Evolutionary conservation across 2,113 vertebrate genomes (phyloP).

Genomic region (Sterrhoptilus dennistouni): DNA sequence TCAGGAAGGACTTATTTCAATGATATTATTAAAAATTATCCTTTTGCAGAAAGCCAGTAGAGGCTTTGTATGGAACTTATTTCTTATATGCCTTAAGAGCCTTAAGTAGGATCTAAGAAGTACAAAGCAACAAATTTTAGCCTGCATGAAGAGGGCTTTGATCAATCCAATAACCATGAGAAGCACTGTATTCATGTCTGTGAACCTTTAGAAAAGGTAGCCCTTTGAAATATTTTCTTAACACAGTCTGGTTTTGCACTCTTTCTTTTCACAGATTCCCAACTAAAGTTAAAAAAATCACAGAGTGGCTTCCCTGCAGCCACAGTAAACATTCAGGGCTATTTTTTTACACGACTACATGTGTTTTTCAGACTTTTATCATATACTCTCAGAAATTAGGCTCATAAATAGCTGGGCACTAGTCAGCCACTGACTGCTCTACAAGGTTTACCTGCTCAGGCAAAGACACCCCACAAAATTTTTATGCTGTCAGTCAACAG

Average conservation of each 20-base stretch:
- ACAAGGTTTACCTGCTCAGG: neutral
- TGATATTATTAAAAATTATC: neutral
- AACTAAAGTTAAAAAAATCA: neutral
- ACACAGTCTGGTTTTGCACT: rapidly evolving
- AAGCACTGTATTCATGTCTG: neutral
- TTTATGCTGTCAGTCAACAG: neutral
- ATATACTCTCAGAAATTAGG: neutral
- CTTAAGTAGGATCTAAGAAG: neutral
- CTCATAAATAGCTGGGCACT: neutral
- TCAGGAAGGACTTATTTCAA: conserved; percentile 9
- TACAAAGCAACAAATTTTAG: neutral
- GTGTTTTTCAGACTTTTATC: neutral
- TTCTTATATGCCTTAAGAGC: neutral
- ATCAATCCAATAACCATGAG: neutral
- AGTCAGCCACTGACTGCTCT: neutral
- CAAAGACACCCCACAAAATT: neutral
- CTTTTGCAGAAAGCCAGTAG: neutral
- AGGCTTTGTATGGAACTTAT: neutral
- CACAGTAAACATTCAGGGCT: neutral
- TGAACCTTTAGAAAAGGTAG: neutral
- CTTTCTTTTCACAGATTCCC: neutral
- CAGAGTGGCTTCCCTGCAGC: rapidly evolving
- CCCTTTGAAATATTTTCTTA: neutral
- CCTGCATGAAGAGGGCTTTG: neutral
- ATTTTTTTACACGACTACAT: neutral